Base-by-base conservation (phyloP, 2,888 invertebrate genomes). In the Desoria tigrina region DNA sequence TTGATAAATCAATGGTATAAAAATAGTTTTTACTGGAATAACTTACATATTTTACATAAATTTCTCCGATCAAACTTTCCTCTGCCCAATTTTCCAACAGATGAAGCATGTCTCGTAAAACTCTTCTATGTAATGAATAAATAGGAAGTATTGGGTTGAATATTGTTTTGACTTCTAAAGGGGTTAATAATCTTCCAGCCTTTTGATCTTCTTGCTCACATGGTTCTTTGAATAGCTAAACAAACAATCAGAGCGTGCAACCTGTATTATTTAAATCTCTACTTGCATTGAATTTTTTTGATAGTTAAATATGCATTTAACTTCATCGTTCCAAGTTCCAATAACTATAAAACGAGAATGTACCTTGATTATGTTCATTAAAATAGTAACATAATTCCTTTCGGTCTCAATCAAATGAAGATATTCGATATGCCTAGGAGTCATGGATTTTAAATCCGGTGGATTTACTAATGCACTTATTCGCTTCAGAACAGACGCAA, bases 141-240 rank as follows among this genome's bases (percentile, higher is more conserved):
- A 99, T 96, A 71, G 94, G 92, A 73, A 93, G 90, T 79, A 98
- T 86, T 81, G 95, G 94, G 74, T 94, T 94, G 83, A 98, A 98
- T 77, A 98, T 95, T 74, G 93, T 89, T 83, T 93, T 93, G 66
- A 92, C 85, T 84, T 97, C 95, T 14, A 93, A 93, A 77, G 90
- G 90, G 81, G 92, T 92, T 77, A 95, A 84, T 77, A 94, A 83
- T 58, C 90, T 87, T 73, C 86, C 85, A 77, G 88, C 89, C 59
- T 88, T 88, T 78, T 92, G 90, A 3, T 87, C 86, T 83, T 90
- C 88, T 77, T 90, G 89, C 81, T 98, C 97, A 68, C 97, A 83
- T 23, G 94, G 93, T 79, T 89, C 89, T 82, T 95, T 95, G 81
- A 96, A 97, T 82, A 93, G 86, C 95, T 96, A 80, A 2, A 82